A percentile compares a stretch with the other conserved stretches of the same genome.
Conservation (phyloP, 2,797 vertebrate genomes). For the Girardinus metallicus region DNA sequence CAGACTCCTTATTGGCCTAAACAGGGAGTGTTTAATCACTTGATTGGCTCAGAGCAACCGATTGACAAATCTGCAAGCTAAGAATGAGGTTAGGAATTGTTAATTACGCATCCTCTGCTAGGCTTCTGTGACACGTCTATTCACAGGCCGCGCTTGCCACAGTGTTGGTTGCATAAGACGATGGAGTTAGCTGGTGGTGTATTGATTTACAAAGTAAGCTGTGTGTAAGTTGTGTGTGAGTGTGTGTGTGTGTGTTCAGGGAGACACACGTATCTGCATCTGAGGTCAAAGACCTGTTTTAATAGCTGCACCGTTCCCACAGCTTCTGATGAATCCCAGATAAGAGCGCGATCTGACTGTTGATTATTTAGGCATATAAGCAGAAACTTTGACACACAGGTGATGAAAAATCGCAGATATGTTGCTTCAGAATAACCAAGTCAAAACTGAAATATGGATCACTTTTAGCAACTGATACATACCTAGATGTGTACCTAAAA, state of each 20-base stretch:
- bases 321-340: slow-evolving; percentile 6
- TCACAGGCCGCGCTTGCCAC: not conserved
- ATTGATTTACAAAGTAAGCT: slow-evolving; percentile 47
- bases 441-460: not conserved
- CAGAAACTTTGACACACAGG: not conserved
- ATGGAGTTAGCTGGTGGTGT: slow-evolving; percentile 22
- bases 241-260: not conserved
- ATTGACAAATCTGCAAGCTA: slow-evolving; percentile 5
- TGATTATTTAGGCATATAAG: not conserved
- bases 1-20: slow-evolving; percentile 21
- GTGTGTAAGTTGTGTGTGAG: not conserved
- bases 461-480: not conserved
- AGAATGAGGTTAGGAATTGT: not conserved
- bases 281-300: slow-evolving; percentile 39
- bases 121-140: not conserved
- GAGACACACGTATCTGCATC: slow-evolving; percentile 5
- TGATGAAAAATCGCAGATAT: not conserved
- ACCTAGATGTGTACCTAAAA: not conserved
- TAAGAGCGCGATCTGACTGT: slow-evolving; percentile 5
- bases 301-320: slow-evolving; percentile 18
- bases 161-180: slow-evolving; percentile 52
- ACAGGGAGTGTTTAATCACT: slow-evolving; percentile 15
- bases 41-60: slow-evolving; percentile 20
- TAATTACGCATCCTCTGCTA: not conserved
- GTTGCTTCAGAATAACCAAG: not conserved